Conservation (phyloP, 2,888 invertebrate genomes). For the Drosophila gaucha region DNA sequence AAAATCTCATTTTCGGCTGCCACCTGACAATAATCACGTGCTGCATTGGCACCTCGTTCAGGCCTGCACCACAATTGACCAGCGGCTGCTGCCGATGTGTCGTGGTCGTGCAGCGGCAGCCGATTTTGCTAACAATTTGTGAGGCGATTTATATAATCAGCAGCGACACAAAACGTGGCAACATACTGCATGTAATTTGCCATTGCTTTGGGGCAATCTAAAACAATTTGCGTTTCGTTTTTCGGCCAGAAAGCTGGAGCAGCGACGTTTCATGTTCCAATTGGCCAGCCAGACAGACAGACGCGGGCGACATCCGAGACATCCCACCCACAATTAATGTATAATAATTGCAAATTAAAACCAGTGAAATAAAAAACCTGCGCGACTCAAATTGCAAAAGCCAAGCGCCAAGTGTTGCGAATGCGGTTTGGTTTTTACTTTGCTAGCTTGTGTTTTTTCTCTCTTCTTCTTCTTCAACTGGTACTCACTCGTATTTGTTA, state of each 20-base stretch:
- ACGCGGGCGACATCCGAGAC: constrained; percentile 61
- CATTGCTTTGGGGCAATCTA: constrained; percentile 63
- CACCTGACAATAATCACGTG: constrained; percentile 73
- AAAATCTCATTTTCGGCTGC: constrained; percentile 3
- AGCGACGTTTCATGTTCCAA: constrained; percentile 43
- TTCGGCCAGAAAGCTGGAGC: constrained; percentile 24
- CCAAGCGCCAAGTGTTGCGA: constrained; percentile 66
- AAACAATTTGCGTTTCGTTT: constrained; percentile 74
- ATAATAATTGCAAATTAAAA: constrained; percentile 77
- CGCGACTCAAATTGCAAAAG: constrained; percentile 65
- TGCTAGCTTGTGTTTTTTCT: constrained; percentile 15
- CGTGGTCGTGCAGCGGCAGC: constrained; percentile 25
- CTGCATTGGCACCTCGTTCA: constrained; percentile 53
- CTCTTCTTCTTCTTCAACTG: constrained; percentile 18
- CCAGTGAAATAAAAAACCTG: constrained; percentile 44
- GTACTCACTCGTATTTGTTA: constrained; percentile 57
- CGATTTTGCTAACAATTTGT: constrained; percentile 53
- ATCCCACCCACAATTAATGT: constrained; percentile 77
- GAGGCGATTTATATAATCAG: constrained; percentile 76
- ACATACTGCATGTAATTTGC: constrained; percentile 68
- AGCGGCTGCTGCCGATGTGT: constrained; percentile 57
- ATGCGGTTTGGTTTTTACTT: constrained; percentile 34
- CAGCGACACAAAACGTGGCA: constrained; percentile 76
- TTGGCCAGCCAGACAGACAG: constrained; percentile 25
- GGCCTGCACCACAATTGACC: constrained; percentile 54